Evolutionary conservation across 1,140 invertebrate genomes (phyloP).

Genomic region (Lineus longissimus): DNA sequence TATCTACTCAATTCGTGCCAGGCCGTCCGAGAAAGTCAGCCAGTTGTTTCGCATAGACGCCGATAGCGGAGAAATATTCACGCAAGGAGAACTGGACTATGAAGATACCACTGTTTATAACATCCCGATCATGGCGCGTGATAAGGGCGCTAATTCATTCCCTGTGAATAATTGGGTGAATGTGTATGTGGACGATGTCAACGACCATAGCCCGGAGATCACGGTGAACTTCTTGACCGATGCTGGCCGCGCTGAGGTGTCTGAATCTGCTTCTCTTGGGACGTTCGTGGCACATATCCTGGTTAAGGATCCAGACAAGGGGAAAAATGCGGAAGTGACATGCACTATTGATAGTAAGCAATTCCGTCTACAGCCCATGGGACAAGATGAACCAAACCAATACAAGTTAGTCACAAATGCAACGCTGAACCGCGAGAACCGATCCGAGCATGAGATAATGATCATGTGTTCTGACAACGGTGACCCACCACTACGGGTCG

Average conservation of each 20-base stretch:
- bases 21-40: slow-evolving; percentile 45
- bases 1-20: slow-evolving; percentile 77
- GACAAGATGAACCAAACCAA: background rate
- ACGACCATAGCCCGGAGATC: slow-evolving; percentile 54
- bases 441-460: slow-evolving; percentile 11
- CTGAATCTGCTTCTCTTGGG: slow-evolving; percentile 24
- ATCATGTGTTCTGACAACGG: slow-evolving; percentile 15
- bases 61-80: slow-evolving; percentile 69
- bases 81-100: slow-evolving; percentile 70
- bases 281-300: slow-evolving; percentile 20
- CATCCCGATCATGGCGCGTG: slow-evolving; percentile 81
- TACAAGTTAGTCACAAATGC: background rate
- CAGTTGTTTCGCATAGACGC: slow-evolving; percentile 74
- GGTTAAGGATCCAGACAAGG: slow-evolving; percentile 24
- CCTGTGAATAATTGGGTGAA: slow-evolving; percentile 80
- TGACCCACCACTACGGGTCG: slow-evolving; percentile 14
- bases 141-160: slow-evolving; percentile 82
- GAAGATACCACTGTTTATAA: slow-evolving; percentile 76
- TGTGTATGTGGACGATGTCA: slow-evolving; percentile 77
- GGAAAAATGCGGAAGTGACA: background rate
- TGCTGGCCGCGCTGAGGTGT: slow-evolving; percentile 17
- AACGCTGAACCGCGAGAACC: background rate
- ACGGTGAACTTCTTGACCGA: slow-evolving; percentile 20
- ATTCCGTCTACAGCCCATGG: background rate
- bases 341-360: background rate